A percentile compares a stretch with the other conserved stretches of the same genome.
phyloP scores from a whole-genome alignment of 2,888 invertebrate species.

The Dioctria linearis region DNA sequence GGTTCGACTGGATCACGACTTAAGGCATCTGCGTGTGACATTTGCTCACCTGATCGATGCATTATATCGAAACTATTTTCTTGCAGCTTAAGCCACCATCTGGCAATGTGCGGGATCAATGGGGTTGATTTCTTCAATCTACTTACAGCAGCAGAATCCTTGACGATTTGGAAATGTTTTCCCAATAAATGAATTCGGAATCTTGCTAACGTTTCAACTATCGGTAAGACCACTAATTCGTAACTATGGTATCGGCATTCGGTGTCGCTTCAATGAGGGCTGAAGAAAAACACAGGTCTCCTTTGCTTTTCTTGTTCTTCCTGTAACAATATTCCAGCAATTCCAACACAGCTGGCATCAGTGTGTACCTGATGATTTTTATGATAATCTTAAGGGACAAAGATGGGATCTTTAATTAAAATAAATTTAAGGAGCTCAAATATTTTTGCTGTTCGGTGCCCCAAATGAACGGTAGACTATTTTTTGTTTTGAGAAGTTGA shows the following conservation, averaged over 20 bases:
- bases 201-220: conserved; percentile 62
- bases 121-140: too few species aligned
- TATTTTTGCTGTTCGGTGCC: too few species aligned
- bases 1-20: conserved; percentile 59
- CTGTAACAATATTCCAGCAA: conserved; percentile 65
- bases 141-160: too few species aligned
- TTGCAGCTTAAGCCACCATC: conserved; percentile 61
- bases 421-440: too few species aligned
- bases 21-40: conserved; percentile 65
- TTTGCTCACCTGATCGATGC: conserved; percentile 60
- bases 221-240: conserved; percentile 67
- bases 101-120: too few species aligned
- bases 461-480: too few species aligned
- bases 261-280: too few species aligned
- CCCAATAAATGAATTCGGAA: conserved; percentile 65
- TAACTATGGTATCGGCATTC: conserved; percentile 63
- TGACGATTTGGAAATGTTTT: not conserved
- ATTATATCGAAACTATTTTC: conserved; percentile 59
- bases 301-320: conserved; percentile 36
- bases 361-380: conserved; percentile 64
- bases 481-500: too few species aligned
- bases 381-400: too few species aligned
- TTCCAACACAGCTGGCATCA: conserved; percentile 64
- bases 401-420: too few species aligned
- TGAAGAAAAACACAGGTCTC: conserved; percentile 54